A percentile compares a stretch with the other conserved stretches of the same genome.
Conservation (phyloP, 1,140 invertebrate species). For the silkworm (Bombyx mori) region DNA sequence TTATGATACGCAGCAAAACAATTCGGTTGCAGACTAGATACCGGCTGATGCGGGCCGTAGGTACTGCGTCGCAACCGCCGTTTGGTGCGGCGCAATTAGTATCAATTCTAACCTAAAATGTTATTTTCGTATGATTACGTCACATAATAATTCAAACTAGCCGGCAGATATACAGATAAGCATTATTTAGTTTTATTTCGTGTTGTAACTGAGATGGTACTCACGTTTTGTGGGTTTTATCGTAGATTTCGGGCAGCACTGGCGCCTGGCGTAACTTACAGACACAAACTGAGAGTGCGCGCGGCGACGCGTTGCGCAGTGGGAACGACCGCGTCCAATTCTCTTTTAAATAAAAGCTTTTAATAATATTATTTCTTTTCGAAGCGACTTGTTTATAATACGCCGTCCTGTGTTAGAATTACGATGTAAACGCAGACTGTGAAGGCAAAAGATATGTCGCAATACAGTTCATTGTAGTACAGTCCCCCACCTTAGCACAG, state of each 20-base stretch:
- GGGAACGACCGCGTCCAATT: slow-evolving; percentile 34
- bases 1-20: slow-evolving; percentile 44
- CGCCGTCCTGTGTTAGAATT: too few relatives aligned
- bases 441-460: slow-evolving; percentile 28
- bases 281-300: slow-evolving; percentile 41
- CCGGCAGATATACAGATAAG: too few relatives aligned
- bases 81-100: slow-evolving; percentile 56
- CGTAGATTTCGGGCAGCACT: slow-evolving; percentile 31
- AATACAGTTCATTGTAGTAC: slow-evolving; percentile 34
- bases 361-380: slow-evolving; percentile 1
- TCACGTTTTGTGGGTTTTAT: slow-evolving; percentile 35
- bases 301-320: slow-evolving; percentile 29
- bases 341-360: slow-evolving; percentile 41
- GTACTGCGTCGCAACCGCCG: slow-evolving; percentile 50
- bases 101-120: slow-evolving; percentile 49
- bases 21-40: slow-evolving; percentile 57
- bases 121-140: slow-evolving; percentile 5
- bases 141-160: not conserved
- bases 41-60: slow-evolving; percentile 31
- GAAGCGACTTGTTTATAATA: too few relatives aligned
- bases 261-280: slow-evolving; percentile 22
- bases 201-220: slow-evolving; percentile 15
- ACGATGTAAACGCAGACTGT: slow-evolving; percentile 3
- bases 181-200: too few relatives aligned
- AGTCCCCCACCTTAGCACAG: slow-evolving; percentile 41